Evolutionary conservation across 2,888 invertebrate genomes (phyloP), one percentile per base, ranked within the genome.

Genomic region (Metacarcinus magister): DNA sequence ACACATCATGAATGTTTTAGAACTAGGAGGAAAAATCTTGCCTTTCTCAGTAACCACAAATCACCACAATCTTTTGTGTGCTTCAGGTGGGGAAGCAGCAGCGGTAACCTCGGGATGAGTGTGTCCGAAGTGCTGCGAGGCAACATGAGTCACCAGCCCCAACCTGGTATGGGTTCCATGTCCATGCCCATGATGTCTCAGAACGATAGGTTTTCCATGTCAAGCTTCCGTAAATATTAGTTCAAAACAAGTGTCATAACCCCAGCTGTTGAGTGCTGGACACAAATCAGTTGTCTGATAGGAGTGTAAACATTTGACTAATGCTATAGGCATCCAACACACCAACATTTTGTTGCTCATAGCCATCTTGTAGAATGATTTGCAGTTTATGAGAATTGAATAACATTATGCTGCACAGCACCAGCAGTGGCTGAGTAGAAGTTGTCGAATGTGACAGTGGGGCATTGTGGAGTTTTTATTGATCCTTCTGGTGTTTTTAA

Each of bases 161-260:
- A 95, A n/a, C 82, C 95, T 75, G 54, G 92, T 89, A 93, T 95
- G 93, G 54, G 95, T 23, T 89, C 89, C 28, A 75, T 95, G 92
- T 60, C 93, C 19, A 93, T 95, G 67, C 60, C 93, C 54, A 93
- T 95, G 95, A 90, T 93, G 93, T 93, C 93, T 28, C 93, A 95
- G 28, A 95, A 93, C 32, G 95, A 95, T 28, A 93, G 95, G 93
- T 95, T 95, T 54, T 93, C 93, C 43, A 95, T 93, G 75, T 95
- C 95, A 13, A 90, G 44, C 67, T 95, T 95, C 54, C 92, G 95
- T 87, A 95, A 93, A 90, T 95, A 95, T 82, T 60, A 93, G 48
- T 16, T 60, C n/a, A 43, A 67, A 44, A 39, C 54, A 39, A 39
- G 87, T 87, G 87, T 87, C 87, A 87, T 87, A 87, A 32, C 87